Base-by-base conservation (phyloP, 2,113 vertebrate genomes). In the Parus major region DNA sequence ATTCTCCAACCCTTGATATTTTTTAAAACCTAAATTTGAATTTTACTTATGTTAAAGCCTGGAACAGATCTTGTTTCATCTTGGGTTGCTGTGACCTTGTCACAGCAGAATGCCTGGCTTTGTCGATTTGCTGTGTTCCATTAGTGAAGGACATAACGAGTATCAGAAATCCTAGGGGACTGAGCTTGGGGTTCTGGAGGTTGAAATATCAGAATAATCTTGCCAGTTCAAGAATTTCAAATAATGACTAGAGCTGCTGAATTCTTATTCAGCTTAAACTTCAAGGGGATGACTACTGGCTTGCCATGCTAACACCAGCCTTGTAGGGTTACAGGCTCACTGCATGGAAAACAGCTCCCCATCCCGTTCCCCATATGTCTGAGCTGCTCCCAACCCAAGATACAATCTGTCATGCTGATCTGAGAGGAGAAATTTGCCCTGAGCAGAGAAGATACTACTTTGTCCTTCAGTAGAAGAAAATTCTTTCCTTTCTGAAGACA, bases 291-390 rank as follows among this genome's bases (percentile, higher is more conserved):
- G 36, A 31, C 70, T 52, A 16, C 10, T 70, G 20, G 23, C 9
- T 77, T 78, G 25, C 47, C 81, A 61, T 0, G 1, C 39, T 33
- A 59, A 78, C 60, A 42, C 42, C 36, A 50, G 12, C 2, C 0
- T 31, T 46, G 42, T 31, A 33, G 44, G 75, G 35, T 52, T 71
- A 56, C 53, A 27, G 2, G 3, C 1, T 0, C 1, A 0, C 68
- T 46, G 46, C 28, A 10, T 3, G 16, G 60, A 61, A 50, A 77
- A 27, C 33, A 35, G 39, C 50, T 82, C 81, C 42, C 60, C 46
- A 49, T 23, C 64, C 55, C 0, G 0, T 46, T 93, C 27, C 28
- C 36, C 21, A 5, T 17, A 39, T 7, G 35, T 46, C 85, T 68
- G 65, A 75, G 56, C 46, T 52, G 52, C 71, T 88, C 63, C 70